phyloP scores from a whole-genome alignment of 2,888 invertebrate genomes.

The Cheilosia variabilis region DNA sequence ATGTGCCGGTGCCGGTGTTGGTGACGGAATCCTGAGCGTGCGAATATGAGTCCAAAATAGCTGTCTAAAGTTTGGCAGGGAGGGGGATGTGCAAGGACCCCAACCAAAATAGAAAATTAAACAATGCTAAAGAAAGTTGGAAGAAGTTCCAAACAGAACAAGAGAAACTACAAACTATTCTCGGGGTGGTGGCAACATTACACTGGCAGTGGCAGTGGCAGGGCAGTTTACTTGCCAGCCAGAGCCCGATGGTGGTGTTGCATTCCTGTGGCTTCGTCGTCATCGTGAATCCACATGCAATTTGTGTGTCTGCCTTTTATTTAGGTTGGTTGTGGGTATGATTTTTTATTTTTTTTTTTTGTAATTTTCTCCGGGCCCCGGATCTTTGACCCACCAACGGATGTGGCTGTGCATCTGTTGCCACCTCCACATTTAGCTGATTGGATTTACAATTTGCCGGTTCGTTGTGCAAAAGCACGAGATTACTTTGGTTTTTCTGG shows the following conservation, averaged over 20 bases:
- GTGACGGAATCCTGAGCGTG: constrained; percentile 33
- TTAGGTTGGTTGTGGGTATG: constrained; percentile 69
- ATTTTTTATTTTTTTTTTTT: constrained; percentile 50
- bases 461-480: constrained; percentile 50
- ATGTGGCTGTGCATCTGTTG: constrained; percentile 62
- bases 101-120: constrained; percentile 59
- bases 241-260: constrained; percentile 34
- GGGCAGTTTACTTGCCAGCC: constrained; percentile 26
- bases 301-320: constrained; percentile 68
- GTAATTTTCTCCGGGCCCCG: constrained; percentile 68
- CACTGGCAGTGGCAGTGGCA: constrained; percentile 36
- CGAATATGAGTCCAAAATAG: constrained; percentile 44
- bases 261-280: constrained; percentile 71
- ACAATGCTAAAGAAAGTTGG: constrained; percentile 63
- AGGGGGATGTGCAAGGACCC: neutral
- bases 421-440: constrained; percentile 72
- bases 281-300: constrained; percentile 54
- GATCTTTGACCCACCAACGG: constrained; percentile 71
- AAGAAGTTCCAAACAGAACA: constrained; percentile 27
- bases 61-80: constrained; percentile 7
- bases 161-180: constrained; percentile 28
- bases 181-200: constrained; percentile 32
- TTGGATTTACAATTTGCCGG: constrained; percentile 71
- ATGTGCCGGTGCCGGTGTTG: constrained; percentile 36
- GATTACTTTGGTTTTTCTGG: constrained; percentile 38